Evolutionary conservation across 2,113 vertebrate genomes (phyloP), one percentile per base, ranked within the genome.

Genomic region (Peromyscus maniculatus): DNA sequence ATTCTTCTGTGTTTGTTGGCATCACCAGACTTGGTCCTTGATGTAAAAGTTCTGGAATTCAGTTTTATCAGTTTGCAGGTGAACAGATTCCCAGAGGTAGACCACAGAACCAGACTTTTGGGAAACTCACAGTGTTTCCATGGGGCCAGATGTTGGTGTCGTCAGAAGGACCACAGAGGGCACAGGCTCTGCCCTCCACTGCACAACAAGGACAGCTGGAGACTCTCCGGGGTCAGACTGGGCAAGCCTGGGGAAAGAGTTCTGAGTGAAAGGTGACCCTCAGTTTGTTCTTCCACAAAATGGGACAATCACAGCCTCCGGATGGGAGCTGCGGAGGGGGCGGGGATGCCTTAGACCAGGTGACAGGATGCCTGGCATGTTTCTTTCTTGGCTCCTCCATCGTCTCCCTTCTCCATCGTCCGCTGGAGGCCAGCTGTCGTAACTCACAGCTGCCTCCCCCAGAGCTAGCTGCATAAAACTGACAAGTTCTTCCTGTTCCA

Each of bases 401-500:
- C n/a, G n/a, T n/a, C 36, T 21, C 0, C 49, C 24, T 72, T 82
- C 75, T 12, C 46, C 71, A 36, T 91, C 57, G 31, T 33, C 88
- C 49, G 59, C 69, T 36, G 39, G 46, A 84, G 28, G 57, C 46
- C 66, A 43, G 49, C 74, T 36, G 0, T 64, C 62, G 78, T 59
- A 0, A 6, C 39, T 82, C 69, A 79, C 84, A 88, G 64, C 26
- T 19, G 49, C 94, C 33, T 75, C 59, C 67, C 75, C 82, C 39
- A 67, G 33, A 64, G n/a, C 57, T 39, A 1, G 66, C 11, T 55
- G 80, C 46, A 77, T 92, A 96, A 96, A 96, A 96, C n/a, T 57
- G 87, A 91, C n/a, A n/a, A 86, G 89, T 43, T 64, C 94, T 72
- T 93, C 64, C 52, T 64, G n/a, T 86, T 91, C 77, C 82, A 89